These are phyloP conservation scores for Melanchra persicariae DNA, from an alignment of 2,888 invertebrate genomes.

Conservation along the genomic window DNA sequence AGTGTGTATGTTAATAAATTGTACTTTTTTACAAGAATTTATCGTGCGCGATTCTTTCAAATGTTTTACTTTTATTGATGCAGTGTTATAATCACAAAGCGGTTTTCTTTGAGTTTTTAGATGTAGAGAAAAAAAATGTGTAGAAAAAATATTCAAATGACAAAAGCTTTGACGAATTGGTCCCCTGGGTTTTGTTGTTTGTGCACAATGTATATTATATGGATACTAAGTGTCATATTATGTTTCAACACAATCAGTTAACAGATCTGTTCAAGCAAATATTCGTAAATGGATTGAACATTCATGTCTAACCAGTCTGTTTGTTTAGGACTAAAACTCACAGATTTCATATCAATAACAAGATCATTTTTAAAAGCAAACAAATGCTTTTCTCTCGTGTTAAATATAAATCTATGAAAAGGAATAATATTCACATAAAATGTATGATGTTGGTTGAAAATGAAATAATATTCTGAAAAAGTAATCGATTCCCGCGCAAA, in stretches of 20 bases:
- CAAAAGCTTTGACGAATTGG: constrained; percentile 28
- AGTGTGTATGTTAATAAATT: background rate
- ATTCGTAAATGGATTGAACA: constrained; percentile 38
- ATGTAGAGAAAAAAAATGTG: background rate
- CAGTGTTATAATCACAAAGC: constrained; percentile 16
- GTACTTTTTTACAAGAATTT: background rate
- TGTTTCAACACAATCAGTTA: constrained; percentile 8
- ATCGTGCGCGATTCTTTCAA: background rate
- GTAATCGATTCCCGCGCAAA: constrained; percentile 19
- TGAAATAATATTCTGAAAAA: background rate
- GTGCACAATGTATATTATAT: background rate
- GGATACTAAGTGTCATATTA: background rate
- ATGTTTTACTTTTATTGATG: constrained; percentile 1
- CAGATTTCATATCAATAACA: constrained; percentile 23
- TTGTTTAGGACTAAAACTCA: constrained; percentile 46
- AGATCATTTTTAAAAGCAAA: constrained; percentile 3
- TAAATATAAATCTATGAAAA: background rate
- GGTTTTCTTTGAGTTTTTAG: constrained; percentile 17
- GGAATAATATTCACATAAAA: constrained; percentile 5
- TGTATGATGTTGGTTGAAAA: too few relatives aligned
- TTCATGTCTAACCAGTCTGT: constrained; percentile 22
- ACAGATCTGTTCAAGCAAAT: constrained; percentile 25
- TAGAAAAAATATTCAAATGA: constrained; percentile 28
- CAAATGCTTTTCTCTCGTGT: constrained; percentile 13
- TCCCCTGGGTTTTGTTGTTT: constrained; percentile 1